Conservation (phyloP, 2,797 vertebrate species). For the Gallinago stenura region DNA sequence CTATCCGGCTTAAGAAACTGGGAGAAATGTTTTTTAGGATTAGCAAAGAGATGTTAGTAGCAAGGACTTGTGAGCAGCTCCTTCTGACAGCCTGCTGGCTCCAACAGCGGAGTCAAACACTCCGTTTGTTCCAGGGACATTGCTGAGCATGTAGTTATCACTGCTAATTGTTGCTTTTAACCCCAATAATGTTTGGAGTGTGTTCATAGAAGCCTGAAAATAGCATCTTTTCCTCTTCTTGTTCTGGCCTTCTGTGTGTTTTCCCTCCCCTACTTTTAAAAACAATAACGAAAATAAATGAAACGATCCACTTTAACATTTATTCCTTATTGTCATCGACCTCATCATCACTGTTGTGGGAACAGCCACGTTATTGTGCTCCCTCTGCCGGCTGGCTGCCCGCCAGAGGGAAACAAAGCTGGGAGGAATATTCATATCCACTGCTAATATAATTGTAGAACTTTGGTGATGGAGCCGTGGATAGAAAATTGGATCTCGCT, state of each 20-base stretch:
- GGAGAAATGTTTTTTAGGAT: constrained; percentile 20
- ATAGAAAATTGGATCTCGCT: neutral
- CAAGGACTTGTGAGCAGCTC: neutral
- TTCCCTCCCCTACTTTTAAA: neutral
- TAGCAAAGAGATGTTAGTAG: neutral
- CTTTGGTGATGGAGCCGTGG: neutral
- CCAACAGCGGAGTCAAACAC: neutral
- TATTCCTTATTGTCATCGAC: constrained; percentile 32
- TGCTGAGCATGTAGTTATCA: neutral
- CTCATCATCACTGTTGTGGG: neutral
- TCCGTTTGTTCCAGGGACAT: constrained; percentile 17
- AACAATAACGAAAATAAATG: neutral
- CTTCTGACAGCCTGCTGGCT: constrained; percentile 37
- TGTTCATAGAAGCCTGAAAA: neutral
- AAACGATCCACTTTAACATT: neutral
- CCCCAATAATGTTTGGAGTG: neutral
- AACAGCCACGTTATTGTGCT: neutral
- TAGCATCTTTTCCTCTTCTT: neutral
- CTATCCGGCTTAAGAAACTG: neutral
- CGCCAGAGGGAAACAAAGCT: neutral
- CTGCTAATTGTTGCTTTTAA: constrained; percentile 53
- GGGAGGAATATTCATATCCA: neutral
- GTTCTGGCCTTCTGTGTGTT: neutral
- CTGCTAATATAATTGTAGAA: neutral
- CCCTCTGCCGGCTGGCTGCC: constrained; percentile 42